Evolutionary conservation across 1,140 invertebrate genomes (phyloP).

Genomic region (Trachymyrmex septentrionalis): DNA sequence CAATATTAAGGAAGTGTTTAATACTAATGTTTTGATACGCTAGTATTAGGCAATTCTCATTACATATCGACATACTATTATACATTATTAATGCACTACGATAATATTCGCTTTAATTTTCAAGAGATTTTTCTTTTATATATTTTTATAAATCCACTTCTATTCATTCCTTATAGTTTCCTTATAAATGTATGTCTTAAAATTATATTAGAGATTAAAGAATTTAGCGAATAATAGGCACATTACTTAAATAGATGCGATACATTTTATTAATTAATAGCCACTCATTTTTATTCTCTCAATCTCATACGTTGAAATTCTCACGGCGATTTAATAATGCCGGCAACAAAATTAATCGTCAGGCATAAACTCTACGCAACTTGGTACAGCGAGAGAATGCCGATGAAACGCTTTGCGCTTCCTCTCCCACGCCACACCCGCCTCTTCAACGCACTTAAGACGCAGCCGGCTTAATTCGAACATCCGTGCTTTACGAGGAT

Average conservation of each 20-base stretch:
- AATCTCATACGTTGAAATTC: background rate
- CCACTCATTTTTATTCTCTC: slow-evolving; percentile 1
- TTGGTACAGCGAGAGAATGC: slow-evolving; percentile 18
- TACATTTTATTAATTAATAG: background rate
- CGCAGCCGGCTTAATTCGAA: slow-evolving; percentile 58
- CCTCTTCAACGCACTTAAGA: slow-evolving; percentile 16
- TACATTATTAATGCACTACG: background rate
- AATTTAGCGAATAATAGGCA: background rate
- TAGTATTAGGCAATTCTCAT: background rate
- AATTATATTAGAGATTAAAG: background rate
- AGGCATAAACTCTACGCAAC: slow-evolving; percentile 23
- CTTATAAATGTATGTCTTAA: background rate
- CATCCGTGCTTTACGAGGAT: slow-evolving; percentile 51
- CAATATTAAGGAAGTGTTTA: background rate
- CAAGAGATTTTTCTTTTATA: background rate
- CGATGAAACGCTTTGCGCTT: slow-evolving; percentile 38
- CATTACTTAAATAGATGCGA: background rate
- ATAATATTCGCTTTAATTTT: background rate
- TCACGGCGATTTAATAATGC: background rate
- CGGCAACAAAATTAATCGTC: slow-evolving; percentile 31
- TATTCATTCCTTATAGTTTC: background rate
- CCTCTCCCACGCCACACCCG: slow-evolving; percentile 54
- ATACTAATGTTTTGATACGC: background rate
- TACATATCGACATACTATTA: background rate
- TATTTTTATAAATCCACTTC: background rate